Base-by-base conservation (phyloP, 1,140 invertebrate species). In the Sinonovacula constricta region DNA sequence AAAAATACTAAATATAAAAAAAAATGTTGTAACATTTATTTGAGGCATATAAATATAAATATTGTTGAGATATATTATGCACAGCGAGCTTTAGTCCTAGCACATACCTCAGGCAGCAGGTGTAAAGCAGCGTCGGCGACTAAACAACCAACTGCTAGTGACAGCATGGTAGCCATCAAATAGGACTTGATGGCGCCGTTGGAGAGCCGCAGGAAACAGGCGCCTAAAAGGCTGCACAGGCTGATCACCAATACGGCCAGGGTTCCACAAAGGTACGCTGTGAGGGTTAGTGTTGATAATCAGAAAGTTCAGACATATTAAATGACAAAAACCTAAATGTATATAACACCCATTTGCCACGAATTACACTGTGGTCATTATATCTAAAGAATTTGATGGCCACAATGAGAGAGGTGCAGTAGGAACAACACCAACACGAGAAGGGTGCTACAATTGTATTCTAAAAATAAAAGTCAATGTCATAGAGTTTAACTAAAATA, bases 61-160 rank as follows among this genome's bases (percentile, higher is more conserved):
- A n/a, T n/a, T n/a, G n/a, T n/a, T n/a, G n/a, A n/a, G n/a, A n/a
- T n/a, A n/a, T n/a, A n/a, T n/a, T n/a, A n/a, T n/a, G n/a, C n/a
- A n/a, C n/a, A n/a, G n/a, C n/a, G n/a, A n/a, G 18, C 12, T 24
- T 53, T 0, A 0, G 3, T 31, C 7, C 39, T 24, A 18, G 18
- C 14, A 30, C 71, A 66, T 68, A 86, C 86, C 82, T 85, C 65
- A 0, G 91, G 91, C 28, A 92, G 83, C 2, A 92, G 81, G 82
- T 92, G 91, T 24, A 92, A 68, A 7, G 91, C 36, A 22, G 91
- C 89, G 71, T 92, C 91, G 1, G 90, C 90, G 57, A 85, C 75
- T 24, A 92, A 70, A 7, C 88, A 88, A 7, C 90, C 90, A 45
- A 90, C 88, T 18, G 87, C 89, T 14, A 92, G 77, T 1, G 87